A percentile compares a stretch with the other conserved stretches of the same genome.
Conservation (phyloP, 2,797 vertebrate genomes). For the Agapornis canus region DNA sequence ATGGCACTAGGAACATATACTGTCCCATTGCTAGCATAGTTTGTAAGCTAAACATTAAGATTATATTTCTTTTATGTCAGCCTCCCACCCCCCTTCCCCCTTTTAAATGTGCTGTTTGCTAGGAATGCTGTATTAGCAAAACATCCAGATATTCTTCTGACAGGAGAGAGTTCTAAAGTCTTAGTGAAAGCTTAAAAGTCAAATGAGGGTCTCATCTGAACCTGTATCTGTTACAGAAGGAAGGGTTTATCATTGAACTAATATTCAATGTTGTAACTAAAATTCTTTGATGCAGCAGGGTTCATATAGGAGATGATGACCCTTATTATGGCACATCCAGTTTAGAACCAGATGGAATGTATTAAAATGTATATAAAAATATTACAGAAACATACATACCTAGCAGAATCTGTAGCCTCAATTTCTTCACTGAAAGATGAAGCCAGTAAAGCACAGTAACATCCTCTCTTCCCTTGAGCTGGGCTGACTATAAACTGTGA, state of each 20-base stretch:
- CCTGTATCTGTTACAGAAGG: not conserved
- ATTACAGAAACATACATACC: slow-evolving; percentile 25
- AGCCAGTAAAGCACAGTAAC: slow-evolving; percentile 24
- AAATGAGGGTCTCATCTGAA: not conserved
- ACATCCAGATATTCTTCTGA: not conserved
- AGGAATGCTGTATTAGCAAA: not conserved
- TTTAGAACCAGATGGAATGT: slow-evolving; percentile 34
- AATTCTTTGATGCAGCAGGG: not conserved
- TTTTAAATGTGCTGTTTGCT: not conserved
- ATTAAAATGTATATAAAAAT: slow-evolving; percentile 43
- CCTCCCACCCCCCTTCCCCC: not conserved
- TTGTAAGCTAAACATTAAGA: not conserved
- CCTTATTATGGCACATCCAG: slow-evolving; percentile 7
- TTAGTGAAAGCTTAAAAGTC: not conserved
- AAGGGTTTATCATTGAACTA: not conserved
- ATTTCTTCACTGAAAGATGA: slow-evolving; percentile 51
- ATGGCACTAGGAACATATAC: not conserved
- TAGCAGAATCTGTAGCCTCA: slow-evolving; percentile 32
- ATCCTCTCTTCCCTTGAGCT: slow-evolving; percentile 9
- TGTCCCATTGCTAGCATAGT: not conserved
- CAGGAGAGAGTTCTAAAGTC: not conserved
- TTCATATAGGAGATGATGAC: slow-evolving; percentile 39
- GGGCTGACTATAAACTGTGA: slow-evolving; percentile 40
- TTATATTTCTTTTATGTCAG: not conserved
- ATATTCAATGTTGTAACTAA: not conserved